Base-by-base conservation (phyloP, 2,797 vertebrate genomes). In the Anolis apletophallus region DNA sequence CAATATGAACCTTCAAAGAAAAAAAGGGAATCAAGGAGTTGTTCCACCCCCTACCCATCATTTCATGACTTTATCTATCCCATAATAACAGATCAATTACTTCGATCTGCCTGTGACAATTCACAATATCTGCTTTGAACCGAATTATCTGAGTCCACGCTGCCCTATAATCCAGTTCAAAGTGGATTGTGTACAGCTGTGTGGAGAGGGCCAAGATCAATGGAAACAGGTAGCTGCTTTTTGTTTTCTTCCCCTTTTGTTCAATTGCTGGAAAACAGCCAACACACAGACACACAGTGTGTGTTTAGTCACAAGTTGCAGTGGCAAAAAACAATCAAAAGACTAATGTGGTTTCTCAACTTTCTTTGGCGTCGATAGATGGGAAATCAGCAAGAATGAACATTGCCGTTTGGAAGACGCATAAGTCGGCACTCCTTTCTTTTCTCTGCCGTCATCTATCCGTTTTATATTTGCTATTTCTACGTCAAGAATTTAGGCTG, bases 261-360 rank as follows among this genome's bases (percentile, higher is more conserved):
- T 84, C 1, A 40, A 17, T 1, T 40, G 16, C 89, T 32, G 93
- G 91, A 94, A 93, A 89, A 84, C 85, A 16, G 73, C 78, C 87
- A 83, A 17, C 29, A 17, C 50, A 52, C 55, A 57, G 16, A 57
- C 23, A 61, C 59, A 26, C 59, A 57, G 4, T 32, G 46, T 34
- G 14, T 54, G 3, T 36, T 71, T 69, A 36, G n/a, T 3, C 72
- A 12, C 17, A 55, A n/a, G 85, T 83, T 88, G 88, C 78, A 88
- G 32, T 75, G 89, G 88, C 89, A 92, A 87, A 86, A 69, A 80
- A 71, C 50, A 81, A 84, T 78, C 10, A 1, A 29, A n/a, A 80
- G 9, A 23, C 34, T 79, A 17, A 64, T 3, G 0, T 1, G 21
- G 83, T 73, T 79, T 73, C 89, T 87, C 68, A 88, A 87, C 87